phyloP scores from a whole-genome alignment of 2,888 invertebrate genomes.

The Agrenia bidenticulata region DNA sequence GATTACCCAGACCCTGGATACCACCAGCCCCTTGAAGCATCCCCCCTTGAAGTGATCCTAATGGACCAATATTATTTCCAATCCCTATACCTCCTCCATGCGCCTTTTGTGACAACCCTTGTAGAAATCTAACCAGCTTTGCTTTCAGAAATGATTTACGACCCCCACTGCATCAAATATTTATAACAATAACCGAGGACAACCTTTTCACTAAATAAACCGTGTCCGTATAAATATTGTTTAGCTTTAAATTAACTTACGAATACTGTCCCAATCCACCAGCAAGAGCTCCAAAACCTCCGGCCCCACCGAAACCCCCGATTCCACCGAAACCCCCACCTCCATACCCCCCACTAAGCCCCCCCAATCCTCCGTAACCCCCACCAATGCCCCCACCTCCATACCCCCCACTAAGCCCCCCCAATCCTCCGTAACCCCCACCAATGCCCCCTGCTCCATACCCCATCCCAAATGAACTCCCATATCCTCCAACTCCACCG shows the following conservation, averaged over 20 bases:
- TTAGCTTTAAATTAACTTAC: conserved; percentile 23
- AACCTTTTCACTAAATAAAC: neutral
- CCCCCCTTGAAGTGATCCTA: conserved; percentile 3
- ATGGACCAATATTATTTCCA: neutral
- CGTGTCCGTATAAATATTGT: neutral
- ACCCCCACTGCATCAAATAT: neutral
- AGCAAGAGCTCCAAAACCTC: conserved; percentile 13
- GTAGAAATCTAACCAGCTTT: conserved; percentile 15
- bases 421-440: conserved; percentile 25
- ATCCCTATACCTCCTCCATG: neutral
- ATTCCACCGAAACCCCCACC: conserved; percentile 12
- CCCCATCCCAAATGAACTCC: conserved; percentile 11
- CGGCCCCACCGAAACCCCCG: neutral
- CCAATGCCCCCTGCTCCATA: conserved; percentile 21
- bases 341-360: conserved; percentile 16
- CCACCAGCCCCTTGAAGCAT: neutral
- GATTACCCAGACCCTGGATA: neutral
- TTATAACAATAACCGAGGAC: neutral
- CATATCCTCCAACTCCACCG: conserved; percentile 25
- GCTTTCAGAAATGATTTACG: neutral
- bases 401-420: conserved; percentile 15
- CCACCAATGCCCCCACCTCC: conserved; percentile 14
- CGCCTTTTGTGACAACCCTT: neutral
- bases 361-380: conserved; percentile 23
- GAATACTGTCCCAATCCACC: conserved; percentile 23